Base-by-base conservation (phyloP, 2,113 vertebrate genomes). In the Acanthisitta chloris region DNA sequence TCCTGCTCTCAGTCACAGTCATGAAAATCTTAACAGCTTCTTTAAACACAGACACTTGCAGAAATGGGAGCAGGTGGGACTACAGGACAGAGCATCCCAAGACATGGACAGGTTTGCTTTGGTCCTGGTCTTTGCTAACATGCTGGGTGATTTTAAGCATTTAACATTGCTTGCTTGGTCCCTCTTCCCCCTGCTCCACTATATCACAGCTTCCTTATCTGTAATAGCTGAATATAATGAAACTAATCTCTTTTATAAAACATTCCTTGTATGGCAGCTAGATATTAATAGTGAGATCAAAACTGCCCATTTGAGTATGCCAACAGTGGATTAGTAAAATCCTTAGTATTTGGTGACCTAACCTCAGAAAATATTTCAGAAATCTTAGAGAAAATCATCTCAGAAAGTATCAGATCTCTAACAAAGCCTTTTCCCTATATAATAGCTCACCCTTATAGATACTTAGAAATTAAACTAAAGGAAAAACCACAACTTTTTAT, bases 281-380 rank as follows among this genome's bases (percentile, higher is more conserved):
- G 61, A 28, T 74, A 81, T 31, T 80, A 87, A 65, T 7, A 90
- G 33, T 34, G 81, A 89, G 71, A 66, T 62, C 67, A 94, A 86
- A 92, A 92, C 3, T 94, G 17, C 51, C 83, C 29, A 23, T 36
- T 25, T 54, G 65, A 83, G 14, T 38, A 46, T 94, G 76, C 67
- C 88, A 96, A 78, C 26, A 86, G 38, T 51, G 38, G 80, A 88
- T 92, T 88, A 92, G 76, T 78, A 54, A 88, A 96, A 92, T 48
- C 80, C 72, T 88, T 66, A 86, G 46, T 78, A 86, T 74, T 93
- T 88, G 20, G 59, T 92, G 83, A 95, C 43, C 42, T 92, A 86
- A 73, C 70, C 76, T 84, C 51, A 86, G 76, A 85, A 94, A 90
- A 28, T 33, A 91, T 87, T 95, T 79, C 85, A 65, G 65, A 95